Conservation (phyloP, 2,888 invertebrate genomes). For the Apodemia zela region DNA sequence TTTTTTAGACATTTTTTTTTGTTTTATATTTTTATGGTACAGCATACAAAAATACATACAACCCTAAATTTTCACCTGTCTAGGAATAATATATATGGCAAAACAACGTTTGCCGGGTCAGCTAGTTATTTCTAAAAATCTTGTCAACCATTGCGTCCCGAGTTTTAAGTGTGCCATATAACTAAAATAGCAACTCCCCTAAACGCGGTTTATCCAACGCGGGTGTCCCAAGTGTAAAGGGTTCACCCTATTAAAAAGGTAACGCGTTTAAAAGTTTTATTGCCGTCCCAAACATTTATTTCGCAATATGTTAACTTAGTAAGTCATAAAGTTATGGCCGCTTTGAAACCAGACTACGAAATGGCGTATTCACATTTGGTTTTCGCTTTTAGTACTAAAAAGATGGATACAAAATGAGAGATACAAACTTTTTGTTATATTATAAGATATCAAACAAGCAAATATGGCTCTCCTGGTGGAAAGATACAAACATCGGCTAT, state of each 20-base stretch:
- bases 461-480: too few species aligned
- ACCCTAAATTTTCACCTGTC: too few species aligned
- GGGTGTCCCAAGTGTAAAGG: slow-evolving; percentile 5
- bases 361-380: too few species aligned
- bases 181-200: slow-evolving; percentile 1
- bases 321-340: neutral
- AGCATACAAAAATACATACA: too few species aligned
- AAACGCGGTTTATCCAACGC: neutral
- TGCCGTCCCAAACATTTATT: slow-evolving; percentile 6
- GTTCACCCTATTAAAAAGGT: neutral
- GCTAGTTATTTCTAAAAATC: too few species aligned
- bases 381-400: neutral
- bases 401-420: neutral
- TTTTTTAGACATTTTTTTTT: too few species aligned
- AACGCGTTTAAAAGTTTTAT: slow-evolving; percentile 13
- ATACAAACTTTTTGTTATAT: too few species aligned
- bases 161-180: neutral
- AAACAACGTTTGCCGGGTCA: too few species aligned
- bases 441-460: too few species aligned
- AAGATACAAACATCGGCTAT: too few species aligned
- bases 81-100: too few species aligned
- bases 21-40: too few species aligned
- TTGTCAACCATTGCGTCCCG: neutral
- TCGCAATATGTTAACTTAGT: neutral
- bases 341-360: neutral